Percentiles rank a stretch among this genome's conserved stretches.
phyloP scores from a whole-genome alignment of 2,888 invertebrate species.

The Aphidius colemani region DNA sequence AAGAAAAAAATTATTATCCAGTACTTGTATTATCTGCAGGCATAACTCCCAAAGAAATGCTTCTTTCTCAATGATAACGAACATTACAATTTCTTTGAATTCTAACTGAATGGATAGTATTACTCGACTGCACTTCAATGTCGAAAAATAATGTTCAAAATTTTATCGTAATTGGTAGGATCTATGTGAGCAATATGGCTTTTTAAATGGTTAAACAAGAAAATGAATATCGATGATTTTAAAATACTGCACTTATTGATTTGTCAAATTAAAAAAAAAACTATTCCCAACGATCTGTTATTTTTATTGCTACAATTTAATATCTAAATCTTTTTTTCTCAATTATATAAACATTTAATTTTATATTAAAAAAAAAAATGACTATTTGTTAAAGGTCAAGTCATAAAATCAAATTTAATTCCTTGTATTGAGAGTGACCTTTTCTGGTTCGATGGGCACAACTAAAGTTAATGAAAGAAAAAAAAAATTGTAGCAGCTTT shows the following conservation, averaged over 20 bases:
- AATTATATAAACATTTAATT: too few relatives aligned
- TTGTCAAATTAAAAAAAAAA: background rate
- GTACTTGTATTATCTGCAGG: slow-evolving; percentile 1
- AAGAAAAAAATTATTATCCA: background rate
- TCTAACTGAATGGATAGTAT: background rate
- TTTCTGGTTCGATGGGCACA: background rate
- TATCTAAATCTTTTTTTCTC: too few relatives aligned
- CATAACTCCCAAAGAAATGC: slow-evolving; percentile 11
- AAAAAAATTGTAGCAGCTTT: too few relatives aligned
- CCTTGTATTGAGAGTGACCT: slow-evolving; percentile 3
- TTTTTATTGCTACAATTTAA: too few relatives aligned
- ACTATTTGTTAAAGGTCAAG: background rate
- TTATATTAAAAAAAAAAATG: too few relatives aligned
- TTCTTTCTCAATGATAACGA: slow-evolving; percentile 11
- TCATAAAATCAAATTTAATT: background rate
- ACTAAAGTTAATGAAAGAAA: too few relatives aligned
- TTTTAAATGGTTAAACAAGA: background rate
- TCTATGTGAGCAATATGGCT: background rate
- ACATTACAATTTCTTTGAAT: slow-evolving; percentile 4
- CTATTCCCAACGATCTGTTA: background rate
- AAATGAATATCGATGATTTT: background rate
- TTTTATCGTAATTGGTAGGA: slow-evolving; percentile 11
- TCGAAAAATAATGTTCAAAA: slow-evolving; percentile 7
- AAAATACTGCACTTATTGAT: background rate
- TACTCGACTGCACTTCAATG: background rate